phyloP scores from a whole-genome alignment of 2,113 vertebrate genomes.

The Picathartes gymnocephalus region DNA sequence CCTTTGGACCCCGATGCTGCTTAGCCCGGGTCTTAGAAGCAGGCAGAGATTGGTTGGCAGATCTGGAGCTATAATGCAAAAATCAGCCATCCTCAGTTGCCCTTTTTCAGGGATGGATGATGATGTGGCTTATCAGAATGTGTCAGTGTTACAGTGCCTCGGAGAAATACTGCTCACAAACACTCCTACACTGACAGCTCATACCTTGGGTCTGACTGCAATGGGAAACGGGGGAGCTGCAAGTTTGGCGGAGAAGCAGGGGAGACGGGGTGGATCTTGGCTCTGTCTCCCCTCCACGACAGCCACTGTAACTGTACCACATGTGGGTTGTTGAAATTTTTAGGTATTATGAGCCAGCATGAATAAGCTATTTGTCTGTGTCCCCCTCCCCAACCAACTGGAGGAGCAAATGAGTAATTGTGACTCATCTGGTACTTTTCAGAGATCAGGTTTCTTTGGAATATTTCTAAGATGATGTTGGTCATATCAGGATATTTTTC shows the following conservation, averaged over 20 bases:
- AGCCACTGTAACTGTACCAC: not conserved
- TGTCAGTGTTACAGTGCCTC: not conserved
- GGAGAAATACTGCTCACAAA: not conserved
- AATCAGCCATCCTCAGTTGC: not conserved
- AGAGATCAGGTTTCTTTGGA: not conserved
- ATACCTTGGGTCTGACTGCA: not conserved
- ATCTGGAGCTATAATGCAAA: not conserved
- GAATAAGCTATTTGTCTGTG: not conserved
- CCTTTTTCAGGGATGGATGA: not conserved
- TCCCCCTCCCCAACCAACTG: not conserved
- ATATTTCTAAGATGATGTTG: not conserved
- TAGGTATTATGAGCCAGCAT: not conserved
- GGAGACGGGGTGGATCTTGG: not conserved
- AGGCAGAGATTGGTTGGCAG: not conserved
- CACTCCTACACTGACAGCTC: constrained; percentile 36
- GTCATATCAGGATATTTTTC: not conserved
- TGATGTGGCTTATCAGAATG: not conserved
- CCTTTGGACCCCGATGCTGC: accelerated
- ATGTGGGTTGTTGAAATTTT: not conserved
- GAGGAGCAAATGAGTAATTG: constrained; percentile 11
- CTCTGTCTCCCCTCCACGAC: not conserved
- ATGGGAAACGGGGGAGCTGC: accelerated
- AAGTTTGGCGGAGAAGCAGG: not conserved
- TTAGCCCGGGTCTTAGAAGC: not conserved
- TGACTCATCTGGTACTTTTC: constrained; percentile 25